Percentiles rank a stretch among this genome's conserved stretches.
These are phyloP conservation scores for Tragelaphus strepsiceros DNA, from an alignment of 2,113 vertebrate genomes.

Conservation along the genomic window DNA sequence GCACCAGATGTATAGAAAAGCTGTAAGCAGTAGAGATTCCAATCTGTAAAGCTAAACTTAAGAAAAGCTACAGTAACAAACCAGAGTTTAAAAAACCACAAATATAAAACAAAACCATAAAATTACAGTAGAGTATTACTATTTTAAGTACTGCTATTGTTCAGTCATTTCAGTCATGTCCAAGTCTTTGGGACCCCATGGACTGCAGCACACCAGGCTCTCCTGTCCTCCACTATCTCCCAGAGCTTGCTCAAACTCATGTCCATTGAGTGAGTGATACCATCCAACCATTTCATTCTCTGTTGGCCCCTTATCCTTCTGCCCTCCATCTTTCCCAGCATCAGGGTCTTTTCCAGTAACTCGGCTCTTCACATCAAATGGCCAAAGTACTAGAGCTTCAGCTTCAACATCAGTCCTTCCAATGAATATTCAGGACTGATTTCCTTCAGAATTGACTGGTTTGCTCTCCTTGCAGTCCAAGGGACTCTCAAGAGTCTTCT, in stretches of 20 bases:
- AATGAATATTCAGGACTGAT: background rate
- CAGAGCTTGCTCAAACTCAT: background rate
- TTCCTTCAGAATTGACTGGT: background rate
- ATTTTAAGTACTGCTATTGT: background rate
- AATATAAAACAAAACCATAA: constrained; percentile 41
- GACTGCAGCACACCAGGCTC: background rate
- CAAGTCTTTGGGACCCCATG: background rate
- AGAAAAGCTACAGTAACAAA: constrained; percentile 69
- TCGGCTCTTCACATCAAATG: background rate
- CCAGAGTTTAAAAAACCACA: constrained; percentile 18
- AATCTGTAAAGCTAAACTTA: constrained; percentile 68
- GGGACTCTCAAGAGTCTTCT: background rate
- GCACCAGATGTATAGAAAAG: constrained; percentile 70
- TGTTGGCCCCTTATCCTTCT: background rate
- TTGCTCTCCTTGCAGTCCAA: background rate
- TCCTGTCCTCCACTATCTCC: background rate
- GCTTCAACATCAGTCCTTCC: background rate
- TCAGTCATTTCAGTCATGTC: background rate
- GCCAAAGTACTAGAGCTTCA: background rate
- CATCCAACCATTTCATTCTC: background rate
- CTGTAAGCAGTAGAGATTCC: constrained; percentile 58
- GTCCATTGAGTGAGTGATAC: background rate
- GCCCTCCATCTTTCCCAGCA: background rate
- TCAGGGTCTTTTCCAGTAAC: background rate
- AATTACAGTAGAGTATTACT: background rate